A percentile compares a stretch with the other conserved stretches of the same genome.
These are phyloP conservation scores for Cololabis saira DNA, from an alignment of 2,113 vertebrate genomes.

Conservation along the genomic window DNA sequence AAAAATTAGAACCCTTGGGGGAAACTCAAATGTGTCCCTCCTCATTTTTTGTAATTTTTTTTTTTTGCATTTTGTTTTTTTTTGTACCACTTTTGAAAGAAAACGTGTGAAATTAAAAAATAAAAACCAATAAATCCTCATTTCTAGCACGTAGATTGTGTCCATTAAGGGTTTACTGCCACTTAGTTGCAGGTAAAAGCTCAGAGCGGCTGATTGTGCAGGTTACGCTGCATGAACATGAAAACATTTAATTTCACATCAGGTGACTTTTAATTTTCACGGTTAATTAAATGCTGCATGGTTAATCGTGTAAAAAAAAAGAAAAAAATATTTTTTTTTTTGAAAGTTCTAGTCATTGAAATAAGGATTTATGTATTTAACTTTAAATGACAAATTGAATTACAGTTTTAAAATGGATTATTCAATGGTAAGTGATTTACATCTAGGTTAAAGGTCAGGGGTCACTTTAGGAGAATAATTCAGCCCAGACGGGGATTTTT, in stretches of 20 bases:
- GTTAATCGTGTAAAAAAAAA: constrained; percentile 12
- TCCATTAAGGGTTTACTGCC: constrained; percentile 21
- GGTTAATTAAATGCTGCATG: constrained; percentile 44
- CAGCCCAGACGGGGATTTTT: constrained; percentile 6
- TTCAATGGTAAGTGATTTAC: constrained; percentile 19
- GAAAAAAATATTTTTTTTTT: not conserved
- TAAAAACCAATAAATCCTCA: too few relatives aligned
- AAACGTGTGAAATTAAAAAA: constrained; percentile 10
- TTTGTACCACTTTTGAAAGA: constrained; percentile 47
- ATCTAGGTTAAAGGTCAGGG: constrained; percentile 38
- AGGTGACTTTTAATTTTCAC: constrained; percentile 49
- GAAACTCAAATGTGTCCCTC: constrained; percentile 50
- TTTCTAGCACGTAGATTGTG: not conserved
- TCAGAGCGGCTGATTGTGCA: constrained; percentile 62
- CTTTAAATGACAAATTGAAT: constrained; percentile 8
- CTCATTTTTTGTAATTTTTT: constrained; percentile 15
- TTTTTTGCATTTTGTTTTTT: constrained; percentile 1
- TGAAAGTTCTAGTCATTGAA: not conserved
- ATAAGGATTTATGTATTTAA: not conserved
- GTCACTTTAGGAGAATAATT: constrained; percentile 34
- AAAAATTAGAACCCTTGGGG: constrained; percentile 70
- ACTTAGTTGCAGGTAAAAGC: constrained; percentile 29
- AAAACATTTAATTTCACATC: constrained; percentile 50
- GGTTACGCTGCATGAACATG: constrained; percentile 53
- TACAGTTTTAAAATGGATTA: constrained; percentile 14